A percentile compares a stretch with the other conserved stretches of the same genome.
These are phyloP conservation scores for Triplophysa bombifrons DNA, from an alignment of 2,797 vertebrate genomes.

Conservation along the genomic window DNA sequence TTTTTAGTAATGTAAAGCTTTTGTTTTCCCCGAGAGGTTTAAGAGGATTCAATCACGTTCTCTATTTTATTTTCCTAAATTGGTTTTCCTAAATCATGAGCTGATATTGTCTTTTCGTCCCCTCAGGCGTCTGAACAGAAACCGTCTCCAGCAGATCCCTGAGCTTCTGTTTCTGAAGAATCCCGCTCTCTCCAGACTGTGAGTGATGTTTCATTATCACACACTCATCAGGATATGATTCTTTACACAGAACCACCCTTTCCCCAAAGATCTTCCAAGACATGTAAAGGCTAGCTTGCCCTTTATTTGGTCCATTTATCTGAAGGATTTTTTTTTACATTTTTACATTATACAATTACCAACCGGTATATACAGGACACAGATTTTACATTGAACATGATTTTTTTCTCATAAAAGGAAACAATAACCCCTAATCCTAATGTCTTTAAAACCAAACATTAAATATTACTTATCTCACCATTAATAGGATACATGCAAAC, in stretches of 20 bases:
- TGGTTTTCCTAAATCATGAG: not conserved
- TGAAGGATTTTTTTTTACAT: not conserved
- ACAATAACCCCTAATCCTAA: too few relatives aligned
- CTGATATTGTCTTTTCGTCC: not conserved
- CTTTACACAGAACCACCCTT: not conserved
- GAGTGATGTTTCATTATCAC: conserved; percentile 68
- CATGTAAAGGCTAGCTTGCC: not conserved
- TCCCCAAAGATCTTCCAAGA: not conserved
- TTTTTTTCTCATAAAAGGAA: too few relatives aligned
- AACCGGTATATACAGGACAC: not conserved
- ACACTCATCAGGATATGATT: conserved; percentile 4
- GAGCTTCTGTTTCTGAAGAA: conserved; percentile 94
- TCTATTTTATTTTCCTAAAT: not conserved
- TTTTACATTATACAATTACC: not conserved
- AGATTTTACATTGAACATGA: not conserved
- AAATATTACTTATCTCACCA: too few relatives aligned
- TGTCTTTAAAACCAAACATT: too few relatives aligned
- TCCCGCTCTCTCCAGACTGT: conserved; percentile 87
- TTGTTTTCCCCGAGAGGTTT: not conserved
- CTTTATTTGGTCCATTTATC: not conserved
- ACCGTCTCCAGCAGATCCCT: conserved; percentile 83
- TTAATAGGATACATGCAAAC: too few relatives aligned
- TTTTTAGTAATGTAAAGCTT: too few relatives aligned
- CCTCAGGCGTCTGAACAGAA: conserved; percentile 87
- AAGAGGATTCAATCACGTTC: not conserved